Percentiles rank a stretch among this genome's conserved stretches.
These are phyloP conservation scores for Aphodius granarius DNA, from an alignment of 2,888 invertebrate species.

Conservation along the genomic window DNA sequence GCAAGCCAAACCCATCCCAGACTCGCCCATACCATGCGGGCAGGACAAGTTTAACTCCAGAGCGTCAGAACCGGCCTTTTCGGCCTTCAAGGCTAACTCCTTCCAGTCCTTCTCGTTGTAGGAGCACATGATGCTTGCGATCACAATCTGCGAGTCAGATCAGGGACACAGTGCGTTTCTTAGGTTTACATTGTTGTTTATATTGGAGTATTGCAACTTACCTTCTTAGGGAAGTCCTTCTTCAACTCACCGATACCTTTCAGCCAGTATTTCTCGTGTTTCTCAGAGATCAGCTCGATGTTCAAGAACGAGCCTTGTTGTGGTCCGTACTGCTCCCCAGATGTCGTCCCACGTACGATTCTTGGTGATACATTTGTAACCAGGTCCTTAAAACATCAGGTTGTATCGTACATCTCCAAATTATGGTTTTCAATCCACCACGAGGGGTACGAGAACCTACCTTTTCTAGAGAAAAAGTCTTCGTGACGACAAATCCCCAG, in stretches of 20 bases:
- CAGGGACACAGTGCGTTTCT: not conserved
- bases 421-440: not conserved
- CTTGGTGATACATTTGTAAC: slow-evolving; percentile 97
- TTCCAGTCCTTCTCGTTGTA: slow-evolving; percentile 89
- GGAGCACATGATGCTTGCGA: slow-evolving; percentile 95
- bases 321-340: slow-evolving; percentile 89
- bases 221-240: slow-evolving; percentile 87
- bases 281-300: slow-evolving; percentile 98
- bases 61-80: slow-evolving; percentile 88
- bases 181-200: not conserved
- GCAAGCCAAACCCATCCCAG: slow-evolving; percentile 98
- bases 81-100: slow-evolving; percentile 74
- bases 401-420: slow-evolving; percentile 20
- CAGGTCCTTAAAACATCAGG: slow-evolving; percentile 65
- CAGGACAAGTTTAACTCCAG: slow-evolving; percentile 96
- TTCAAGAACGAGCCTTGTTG: slow-evolving; percentile 97
- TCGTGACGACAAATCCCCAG: slow-evolving; percentile 97
- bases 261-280: slow-evolving; percentile 92
- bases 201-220: slow-evolving; percentile 42
- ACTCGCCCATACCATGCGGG: slow-evolving; percentile 98
- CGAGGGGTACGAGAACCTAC: slow-evolving; percentile 55
- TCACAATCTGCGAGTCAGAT: slow-evolving; percentile 79
- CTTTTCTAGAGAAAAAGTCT: slow-evolving; percentile 94
- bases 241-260: slow-evolving; percentile 85
- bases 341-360: slow-evolving; percentile 91